Conservation (phyloP, 2,113 vertebrate genomes). For the Prochilodus magdalenae region DNA sequence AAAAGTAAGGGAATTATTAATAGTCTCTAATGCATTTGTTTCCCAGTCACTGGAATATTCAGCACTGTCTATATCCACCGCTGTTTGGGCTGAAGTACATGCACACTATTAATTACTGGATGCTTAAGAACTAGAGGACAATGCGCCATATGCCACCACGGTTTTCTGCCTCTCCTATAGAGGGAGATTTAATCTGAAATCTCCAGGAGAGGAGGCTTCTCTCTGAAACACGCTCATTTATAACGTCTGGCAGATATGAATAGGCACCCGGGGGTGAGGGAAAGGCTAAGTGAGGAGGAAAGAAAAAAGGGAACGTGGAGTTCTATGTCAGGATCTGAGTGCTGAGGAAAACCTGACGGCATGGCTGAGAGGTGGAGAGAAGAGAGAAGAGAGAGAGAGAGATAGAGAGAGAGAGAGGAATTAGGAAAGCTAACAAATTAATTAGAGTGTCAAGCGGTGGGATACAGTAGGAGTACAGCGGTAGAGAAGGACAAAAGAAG, state of each 20-base stretch:
- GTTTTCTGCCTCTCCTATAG: too few species aligned
- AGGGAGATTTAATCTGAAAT: neutral
- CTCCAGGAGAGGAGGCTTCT: neutral
- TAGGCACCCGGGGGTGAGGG: conserved; percentile 1
- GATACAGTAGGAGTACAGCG: neutral
- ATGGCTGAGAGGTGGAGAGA: neutral
- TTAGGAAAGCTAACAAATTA: neutral
- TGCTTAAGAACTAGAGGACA: neutral
- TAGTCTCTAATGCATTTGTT: too few species aligned
- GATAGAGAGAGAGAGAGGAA: too few species aligned
- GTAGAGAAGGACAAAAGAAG: neutral
- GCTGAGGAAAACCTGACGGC: neutral
- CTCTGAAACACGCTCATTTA: neutral
- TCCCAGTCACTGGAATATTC: too few species aligned
- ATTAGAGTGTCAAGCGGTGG: neutral
- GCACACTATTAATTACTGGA: neutral
- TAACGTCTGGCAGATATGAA: conserved; percentile 6
- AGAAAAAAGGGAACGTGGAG: conserved; percentile 17
- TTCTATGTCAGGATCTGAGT: conserved; percentile 4
- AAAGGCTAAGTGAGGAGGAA: neutral
- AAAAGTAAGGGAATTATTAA: too few species aligned
- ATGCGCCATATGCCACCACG: neutral
- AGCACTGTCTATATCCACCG: too few species aligned
- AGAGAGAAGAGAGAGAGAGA: neutral
- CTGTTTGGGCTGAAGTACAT: too few species aligned